Base-by-base conservation (phyloP, 2,797 vertebrate genomes). In the Gastrophryne carolinensis region DNA sequence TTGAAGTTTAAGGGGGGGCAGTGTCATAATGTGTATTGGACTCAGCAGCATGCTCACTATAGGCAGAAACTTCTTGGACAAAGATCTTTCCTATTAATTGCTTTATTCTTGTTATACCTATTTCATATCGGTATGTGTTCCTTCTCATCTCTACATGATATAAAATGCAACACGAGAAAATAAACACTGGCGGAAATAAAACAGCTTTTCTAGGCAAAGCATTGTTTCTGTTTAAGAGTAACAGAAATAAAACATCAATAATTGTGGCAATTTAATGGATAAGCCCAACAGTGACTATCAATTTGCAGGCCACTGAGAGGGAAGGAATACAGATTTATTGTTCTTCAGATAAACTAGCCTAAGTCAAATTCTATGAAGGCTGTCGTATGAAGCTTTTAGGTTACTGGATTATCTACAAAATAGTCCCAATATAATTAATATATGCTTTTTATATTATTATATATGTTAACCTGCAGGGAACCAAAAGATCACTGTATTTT, bases 11-110 rank as follows among this genome's bases (percentile, higher is more conserved):
- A 17, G 26, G 30, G 49, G 65, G 49, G 26, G 13, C 3, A 11
- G 21, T 39, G 49, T 47, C 6, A 49, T 23, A 37, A 34, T 53
- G 19, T 53, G 19, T 9, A 13, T 66, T 19, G 24, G 11, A 35
- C 3, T 1, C 26, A 21, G 24, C 47, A 37, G 47, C 30, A 52
- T 53, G 61, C 29, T 64, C 61, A 63, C 21, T 30, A 52, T 35
- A 30, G 5, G 9, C 47, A 67, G 64, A 35, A 52, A 67, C 15
- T 8, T 54, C 30, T 54, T 67, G 47, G 49, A 53, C 21, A 27
- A 41, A 39, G 39, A 54, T 67, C 49, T 54, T 30, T 67, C 49
- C 49, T 37, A 21, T 15, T 24, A 34, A 67, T 67, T 53, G 32
- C 21, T 53, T 21, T 17, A 35, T 54, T 24, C 37, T 54, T 67